Base-by-base conservation (phyloP, 2,113 vertebrate genomes). In the Cyanocitta stelleri region DNA sequence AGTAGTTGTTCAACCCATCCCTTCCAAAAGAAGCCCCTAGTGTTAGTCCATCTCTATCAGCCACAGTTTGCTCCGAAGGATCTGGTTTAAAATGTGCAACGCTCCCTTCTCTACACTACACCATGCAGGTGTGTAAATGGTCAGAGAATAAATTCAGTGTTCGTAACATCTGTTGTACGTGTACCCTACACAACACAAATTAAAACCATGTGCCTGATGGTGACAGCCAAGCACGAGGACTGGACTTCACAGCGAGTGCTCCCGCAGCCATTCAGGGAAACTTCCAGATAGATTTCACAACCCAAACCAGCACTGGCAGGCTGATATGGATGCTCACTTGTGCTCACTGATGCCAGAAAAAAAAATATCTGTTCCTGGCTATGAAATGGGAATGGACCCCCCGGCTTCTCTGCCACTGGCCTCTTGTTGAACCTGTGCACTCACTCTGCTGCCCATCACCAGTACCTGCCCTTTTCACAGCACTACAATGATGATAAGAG, bases 271-370 rank as follows among this genome's bases (percentile, higher is more conserved):
- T 43, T 26, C 15, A 72, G 44, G 44, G 49, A 87, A 46, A 15
- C 13, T 72, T 43, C 14, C 5, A 1, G 20, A 55, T 43, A 33
- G 59, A 69, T 61, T 87, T 71, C 27, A 48, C 63, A 63, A 61
- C 37, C 51, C 30, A 39, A 89, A 49, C 18, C 62, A 80, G 68
- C 1, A 3, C 37, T 13, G 49, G 4, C 3, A 0, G 61, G 41
- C 35, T 81, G 37, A 48, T 1, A 4, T 1, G 3, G 15, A 20
- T 3, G 2, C 18, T 63, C 22, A 43, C 56, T 44, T 32, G 4
- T 23, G 26, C 29, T 44, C n/a, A 23, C 0, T 68, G n/a, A 56
- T 24, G 43, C 15, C 19, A 66, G 37, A 5, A 58, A 64, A 68
- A 30, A 10, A 15, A 24, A 30, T 3, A 44, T 6, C 44, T 19